Evolutionary conservation across 2,113 vertebrate genomes (phyloP).

Genomic region (Brachyistius frenatus): DNA sequence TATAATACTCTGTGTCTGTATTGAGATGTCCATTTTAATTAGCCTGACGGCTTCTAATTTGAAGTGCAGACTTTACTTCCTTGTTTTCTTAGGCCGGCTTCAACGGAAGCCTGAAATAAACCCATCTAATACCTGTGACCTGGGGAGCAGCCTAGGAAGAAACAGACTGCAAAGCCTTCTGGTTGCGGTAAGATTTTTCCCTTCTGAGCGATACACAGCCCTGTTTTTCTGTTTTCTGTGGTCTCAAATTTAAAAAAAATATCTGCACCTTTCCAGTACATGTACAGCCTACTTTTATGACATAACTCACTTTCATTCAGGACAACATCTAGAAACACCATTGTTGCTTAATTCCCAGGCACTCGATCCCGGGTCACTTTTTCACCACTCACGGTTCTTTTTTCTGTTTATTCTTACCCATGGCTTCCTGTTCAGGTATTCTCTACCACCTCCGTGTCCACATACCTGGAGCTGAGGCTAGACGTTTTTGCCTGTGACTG

Average conservation of each 20-base stretch:
- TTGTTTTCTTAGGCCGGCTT: not conserved
- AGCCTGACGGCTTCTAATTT: not conserved
- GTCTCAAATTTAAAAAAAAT: not conserved
- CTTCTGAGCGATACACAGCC: not conserved
- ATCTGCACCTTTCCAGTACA: not conserved
- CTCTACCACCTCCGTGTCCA: slow-evolving; percentile 17
- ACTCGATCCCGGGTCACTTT: not conserved
- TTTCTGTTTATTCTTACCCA: slow-evolving; percentile 37
- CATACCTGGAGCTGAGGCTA: not conserved
- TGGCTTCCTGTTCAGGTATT: slow-evolving; percentile 41
- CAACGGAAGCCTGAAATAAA: not conserved
- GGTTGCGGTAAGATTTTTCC: not conserved
- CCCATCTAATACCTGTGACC: not conserved
- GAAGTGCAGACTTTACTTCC: not conserved
- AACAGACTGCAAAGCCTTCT: not conserved
- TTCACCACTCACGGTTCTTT: not conserved
- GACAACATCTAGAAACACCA: not conserved
- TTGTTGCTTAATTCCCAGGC: slow-evolving; percentile 14
- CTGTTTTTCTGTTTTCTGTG: not conserved
- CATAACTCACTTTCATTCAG: slow-evolving; percentile 1
- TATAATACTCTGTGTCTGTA: no score
- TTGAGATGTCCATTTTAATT: no score
- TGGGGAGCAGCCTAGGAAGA: not conserved
- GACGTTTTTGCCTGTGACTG: slow-evolving; percentile 38
- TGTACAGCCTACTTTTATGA: not conserved